Evolutionary conservation across 2,113 vertebrate species (phyloP).

Genomic region (Limnothrissa miodon): DNA sequence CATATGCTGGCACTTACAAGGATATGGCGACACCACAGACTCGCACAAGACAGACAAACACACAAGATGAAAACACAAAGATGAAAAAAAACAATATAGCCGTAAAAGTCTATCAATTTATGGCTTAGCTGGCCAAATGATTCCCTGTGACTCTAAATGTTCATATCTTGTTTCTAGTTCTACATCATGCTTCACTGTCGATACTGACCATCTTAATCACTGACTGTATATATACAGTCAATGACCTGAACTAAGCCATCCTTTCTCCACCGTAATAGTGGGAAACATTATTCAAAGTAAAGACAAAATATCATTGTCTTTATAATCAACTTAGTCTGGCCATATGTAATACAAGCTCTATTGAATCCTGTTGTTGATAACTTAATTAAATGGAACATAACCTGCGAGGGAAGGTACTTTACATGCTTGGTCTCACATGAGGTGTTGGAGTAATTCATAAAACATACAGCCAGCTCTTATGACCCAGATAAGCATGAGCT

Average conservation of each 20-base stretch:
- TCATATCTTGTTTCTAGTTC: background rate
- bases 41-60: background rate
- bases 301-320: too few relatives aligned
- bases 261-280: background rate
- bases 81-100: background rate
- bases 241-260: too few relatives aligned
- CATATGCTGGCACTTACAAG: conserved; percentile 33
- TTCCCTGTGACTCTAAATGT: background rate
- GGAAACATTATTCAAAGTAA: background rate
- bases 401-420: background rate
- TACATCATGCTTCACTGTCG: background rate
- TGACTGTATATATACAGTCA: too few relatives aligned
- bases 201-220: too few relatives aligned
- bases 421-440: background rate
- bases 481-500: conserved; percentile 6
- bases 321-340: background rate
- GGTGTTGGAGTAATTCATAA: background rate
- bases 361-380: background rate
- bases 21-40: conserved; percentile 17
- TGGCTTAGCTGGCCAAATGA: background rate
- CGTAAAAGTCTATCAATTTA: background rate
- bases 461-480: background rate
- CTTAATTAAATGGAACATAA: background rate
- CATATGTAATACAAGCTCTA: background rate
- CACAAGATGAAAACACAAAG: background rate